Evolutionary conservation across 2,797 vertebrate genomes (phyloP).

Genomic region (Pogoniulus pusillus): DNA sequence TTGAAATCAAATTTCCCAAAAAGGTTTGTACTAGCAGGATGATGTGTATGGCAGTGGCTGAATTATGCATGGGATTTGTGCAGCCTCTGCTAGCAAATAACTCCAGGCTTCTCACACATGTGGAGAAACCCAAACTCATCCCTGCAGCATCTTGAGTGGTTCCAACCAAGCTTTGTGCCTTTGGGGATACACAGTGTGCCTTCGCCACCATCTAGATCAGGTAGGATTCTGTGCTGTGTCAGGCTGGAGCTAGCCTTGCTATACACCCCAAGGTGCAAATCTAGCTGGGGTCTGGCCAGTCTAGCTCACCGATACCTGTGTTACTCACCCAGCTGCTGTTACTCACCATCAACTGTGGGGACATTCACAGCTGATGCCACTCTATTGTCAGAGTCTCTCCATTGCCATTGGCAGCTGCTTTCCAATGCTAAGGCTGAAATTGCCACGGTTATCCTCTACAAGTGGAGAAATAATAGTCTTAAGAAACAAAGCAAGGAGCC

Average conservation of each 20-base stretch:
- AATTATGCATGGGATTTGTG: slow-evolving; percentile 34
- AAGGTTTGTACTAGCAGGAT: background rate
- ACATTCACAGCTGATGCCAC: background rate
- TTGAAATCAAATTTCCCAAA: background rate
- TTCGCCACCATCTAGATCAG: fast-evolving
- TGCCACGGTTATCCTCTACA: background rate
- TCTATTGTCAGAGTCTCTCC: background rate
- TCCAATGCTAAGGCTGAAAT: background rate
- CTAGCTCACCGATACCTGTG: fast-evolving
- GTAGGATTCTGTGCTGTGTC: background rate
- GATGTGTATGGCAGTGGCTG: background rate
- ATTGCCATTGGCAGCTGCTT: background rate
- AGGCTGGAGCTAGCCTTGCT: background rate
- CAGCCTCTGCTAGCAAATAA: background rate
- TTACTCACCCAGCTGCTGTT: background rate
- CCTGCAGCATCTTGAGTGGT: background rate
- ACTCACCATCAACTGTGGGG: background rate
- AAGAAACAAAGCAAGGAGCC: background rate
- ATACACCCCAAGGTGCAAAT: background rate
- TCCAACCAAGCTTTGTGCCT: background rate
- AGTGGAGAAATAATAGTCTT: background rate
- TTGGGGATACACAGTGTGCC: fast-evolving
- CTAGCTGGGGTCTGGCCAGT: background rate
- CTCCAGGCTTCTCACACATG: background rate
- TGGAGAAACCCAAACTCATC: background rate